Conservation (phyloP, 2,888 invertebrate genomes). For the Heliconius aoede region DNA sequence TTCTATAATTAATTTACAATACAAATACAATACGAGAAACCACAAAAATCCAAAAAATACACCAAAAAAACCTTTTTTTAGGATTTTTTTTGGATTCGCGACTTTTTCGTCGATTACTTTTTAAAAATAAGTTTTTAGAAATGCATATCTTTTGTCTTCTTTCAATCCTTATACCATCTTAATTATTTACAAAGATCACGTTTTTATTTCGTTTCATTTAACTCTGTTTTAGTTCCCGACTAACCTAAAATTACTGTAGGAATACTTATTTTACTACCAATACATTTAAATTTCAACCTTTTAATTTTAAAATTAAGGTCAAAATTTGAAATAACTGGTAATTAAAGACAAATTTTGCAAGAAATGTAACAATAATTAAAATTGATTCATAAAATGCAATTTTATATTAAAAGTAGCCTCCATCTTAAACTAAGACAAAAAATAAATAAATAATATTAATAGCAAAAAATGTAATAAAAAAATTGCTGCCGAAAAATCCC, state of each 20-base stretch:
- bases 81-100: neutral
- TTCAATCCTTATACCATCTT: constrained; percentile 56
- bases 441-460: neutral
- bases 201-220: constrained; percentile 71
- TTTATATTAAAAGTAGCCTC: neutral
- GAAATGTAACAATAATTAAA: neutral
- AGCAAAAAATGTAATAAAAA: neutral
- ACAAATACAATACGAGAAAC: constrained; percentile 14
- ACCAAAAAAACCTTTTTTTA: neutral
- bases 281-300: neutral
- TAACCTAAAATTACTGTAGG: constrained; percentile 61
- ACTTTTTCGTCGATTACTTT: constrained; percentile 28
- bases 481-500: constrained; percentile 7
- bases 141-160: constrained; percentile 41
- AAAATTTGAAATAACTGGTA: neutral
- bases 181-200: constrained; percentile 71
- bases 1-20: constrained; percentile 64
- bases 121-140: constrained; percentile 56
- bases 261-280: constrained; percentile 5
- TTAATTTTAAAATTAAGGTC: neutral
- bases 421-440: neutral
- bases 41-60: constrained; percentile 34
- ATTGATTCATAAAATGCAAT: neutral
- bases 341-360: neutral
- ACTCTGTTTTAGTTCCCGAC: constrained; percentile 74